These are phyloP conservation scores for Solenodon paradoxus DNA, from an alignment of 2,113 vertebrate species.

Conservation along the genomic window DNA sequence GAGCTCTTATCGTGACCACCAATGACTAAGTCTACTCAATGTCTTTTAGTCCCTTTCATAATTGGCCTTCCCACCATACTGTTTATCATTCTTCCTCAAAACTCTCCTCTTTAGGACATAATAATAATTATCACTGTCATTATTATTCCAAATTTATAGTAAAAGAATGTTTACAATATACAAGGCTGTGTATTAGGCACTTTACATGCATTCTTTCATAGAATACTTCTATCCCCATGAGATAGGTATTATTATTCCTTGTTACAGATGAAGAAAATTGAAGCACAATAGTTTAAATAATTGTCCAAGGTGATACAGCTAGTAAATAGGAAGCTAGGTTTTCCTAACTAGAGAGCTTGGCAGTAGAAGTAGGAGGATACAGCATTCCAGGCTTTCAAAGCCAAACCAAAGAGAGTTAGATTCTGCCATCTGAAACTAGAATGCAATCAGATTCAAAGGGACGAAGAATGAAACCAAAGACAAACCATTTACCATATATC, in stretches of 20 bases:
- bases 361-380: too few relatives aligned
- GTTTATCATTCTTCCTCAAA: neutral
- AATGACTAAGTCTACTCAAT: neutral
- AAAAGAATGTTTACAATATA: neutral
- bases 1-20: neutral
- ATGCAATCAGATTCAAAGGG: neutral
- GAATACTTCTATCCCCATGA: neutral
- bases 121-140: neutral
- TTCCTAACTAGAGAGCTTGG: too few relatives aligned
- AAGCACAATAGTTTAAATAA: neutral
- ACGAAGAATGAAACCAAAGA: neutral
- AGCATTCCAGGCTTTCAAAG: neutral
- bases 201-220: neutral
- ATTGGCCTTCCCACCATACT: neutral
- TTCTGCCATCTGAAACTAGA: neutral
- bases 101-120: neutral
- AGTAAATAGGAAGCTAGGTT: too few relatives aligned
- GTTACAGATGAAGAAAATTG: neutral
- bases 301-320: neutral
- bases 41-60: neutral
- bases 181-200: neutral
- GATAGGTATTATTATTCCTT: neutral
- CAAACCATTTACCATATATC: neutral
- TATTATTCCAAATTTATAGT: neutral
- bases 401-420: neutral